Evolutionary conservation across 2,113 vertebrate species (phyloP), one percentile per base, ranked within the genome.

Genomic region (Centropristis striata): DNA sequence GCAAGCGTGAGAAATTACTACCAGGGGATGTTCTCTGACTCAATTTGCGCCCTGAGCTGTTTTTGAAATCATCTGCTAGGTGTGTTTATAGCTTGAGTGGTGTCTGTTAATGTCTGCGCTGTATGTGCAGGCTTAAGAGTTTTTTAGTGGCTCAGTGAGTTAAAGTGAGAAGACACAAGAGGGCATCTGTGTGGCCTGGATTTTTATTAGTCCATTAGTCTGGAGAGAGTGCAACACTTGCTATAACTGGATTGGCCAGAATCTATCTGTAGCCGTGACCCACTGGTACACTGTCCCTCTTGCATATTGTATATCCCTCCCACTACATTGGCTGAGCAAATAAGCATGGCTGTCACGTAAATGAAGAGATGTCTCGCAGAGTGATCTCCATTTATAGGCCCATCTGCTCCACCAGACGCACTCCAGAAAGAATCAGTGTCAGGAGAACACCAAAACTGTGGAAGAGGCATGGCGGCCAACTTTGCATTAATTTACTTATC

Each of bases 341-440:
- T 86, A 88, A 86, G 78, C 76, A 87, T 74, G 84, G 61, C 42
- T 79, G 74, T 84, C 78, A 86, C 81, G 63, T 90, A 90, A 86
- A 90, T 71, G 90, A 92, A 86, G 88, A 86, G 86, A 92, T 86
- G 88, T 91, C 89, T 94, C 74, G 65, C 88, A 78, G 88, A 87
- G 88, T 86, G 90, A 93, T 92, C 91, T 91, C 86, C 88, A 90
- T 93, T 92, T 92, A 93, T 86, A 83, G 85, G 83, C 83, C 86
- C 89, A 92, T 94, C 92, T 95, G 92, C 88, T 91, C 78, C 59
- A 72, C 83, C 80, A 87, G 88, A 90, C 87, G 50, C 84, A 77
- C 73, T 87, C 71, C 79, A 86, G 85, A 85, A 90, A 89, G 87
- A 83, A 86, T 90, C 91, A 86, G 86, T 61, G 75, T 86, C 86